These are phyloP conservation scores for Odocoileus virginianus DNA, from an alignment of 2,113 vertebrate species.

Conservation along the genomic window DNA sequence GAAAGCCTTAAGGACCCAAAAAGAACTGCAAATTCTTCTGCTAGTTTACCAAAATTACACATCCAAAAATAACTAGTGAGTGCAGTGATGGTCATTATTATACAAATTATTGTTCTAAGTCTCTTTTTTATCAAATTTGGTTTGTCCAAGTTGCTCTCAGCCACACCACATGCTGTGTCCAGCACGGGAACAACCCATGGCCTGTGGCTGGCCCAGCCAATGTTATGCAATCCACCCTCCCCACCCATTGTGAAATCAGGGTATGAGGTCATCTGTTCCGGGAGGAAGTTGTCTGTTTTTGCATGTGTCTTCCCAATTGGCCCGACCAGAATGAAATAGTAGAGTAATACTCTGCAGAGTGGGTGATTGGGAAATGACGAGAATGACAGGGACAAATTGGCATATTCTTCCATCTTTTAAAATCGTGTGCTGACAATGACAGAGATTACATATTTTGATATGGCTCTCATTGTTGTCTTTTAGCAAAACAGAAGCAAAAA, in stretches of 20 bases:
- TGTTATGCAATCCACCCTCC: neutral
- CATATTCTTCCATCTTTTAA: conserved; percentile 41
- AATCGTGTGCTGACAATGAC: conserved; percentile 18
- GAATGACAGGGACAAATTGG: neutral
- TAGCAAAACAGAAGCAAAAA: conserved; percentile 99
- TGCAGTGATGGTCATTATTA: neutral
- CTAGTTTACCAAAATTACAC: neutral
- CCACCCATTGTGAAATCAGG: neutral
- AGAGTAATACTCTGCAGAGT: neutral
- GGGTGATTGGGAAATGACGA: neutral
- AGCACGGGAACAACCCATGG: neutral
- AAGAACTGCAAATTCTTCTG: neutral
- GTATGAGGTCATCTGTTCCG: neutral
- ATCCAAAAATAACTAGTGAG: neutral
- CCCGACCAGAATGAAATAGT: neutral
- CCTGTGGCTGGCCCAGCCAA: neutral
- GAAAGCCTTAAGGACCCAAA: neutral
- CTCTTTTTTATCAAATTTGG: neutral
- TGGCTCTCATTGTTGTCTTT: conserved; percentile 80
- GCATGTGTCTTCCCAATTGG: neutral
- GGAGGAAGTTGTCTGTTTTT: neutral
- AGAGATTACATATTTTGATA: conserved; percentile 72
- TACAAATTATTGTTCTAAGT: neutral
- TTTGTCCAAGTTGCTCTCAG: neutral
- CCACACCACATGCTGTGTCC: neutral